Percentiles rank a stretch among this genome's conserved stretches.
Evolutionary conservation across 2,113 vertebrate genomes (phyloP).

Genomic region (Pithys albifrons): DNA sequence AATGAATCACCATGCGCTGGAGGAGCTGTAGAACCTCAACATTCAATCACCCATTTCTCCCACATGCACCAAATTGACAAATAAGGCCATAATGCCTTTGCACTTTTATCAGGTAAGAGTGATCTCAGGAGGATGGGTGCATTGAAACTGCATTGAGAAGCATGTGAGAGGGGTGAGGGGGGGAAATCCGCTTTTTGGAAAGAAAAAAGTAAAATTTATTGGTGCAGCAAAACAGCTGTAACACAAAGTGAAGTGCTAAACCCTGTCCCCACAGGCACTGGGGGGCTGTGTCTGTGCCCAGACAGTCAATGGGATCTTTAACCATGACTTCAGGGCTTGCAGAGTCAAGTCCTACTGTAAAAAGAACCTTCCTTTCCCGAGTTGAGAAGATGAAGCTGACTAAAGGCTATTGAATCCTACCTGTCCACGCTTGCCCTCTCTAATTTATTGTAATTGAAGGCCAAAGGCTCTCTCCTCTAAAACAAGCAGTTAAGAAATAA

Average conservation of each 20-base stretch:
- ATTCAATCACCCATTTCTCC: not conserved
- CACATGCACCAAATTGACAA: constrained; percentile 18
- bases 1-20: constrained; percentile 42
- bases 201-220: not conserved
- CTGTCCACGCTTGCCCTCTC: not conserved
- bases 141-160: not conserved
- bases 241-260: not conserved
- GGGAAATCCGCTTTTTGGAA: not conserved
- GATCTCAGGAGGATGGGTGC: constrained; percentile 57
- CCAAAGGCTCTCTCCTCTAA: not conserved
- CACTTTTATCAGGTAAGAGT: constrained; percentile 52
- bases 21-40: constrained; percentile 52
- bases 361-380: not conserved
- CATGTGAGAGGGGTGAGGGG: not conserved
- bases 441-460: constrained; percentile 44
- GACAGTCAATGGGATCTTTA: constrained; percentile 2
- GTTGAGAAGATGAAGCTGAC: not conserved
- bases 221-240: not conserved
- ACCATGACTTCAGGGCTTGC: constrained; percentile 34
- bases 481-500: constrained; percentile 40
- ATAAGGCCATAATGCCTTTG: constrained; percentile 50
- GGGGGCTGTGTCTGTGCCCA: not conserved
- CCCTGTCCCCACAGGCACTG: fast-evolving
- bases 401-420: constrained; percentile 39
- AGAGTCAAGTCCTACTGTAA: constrained; percentile 5